Conservation (phyloP, 1,140 invertebrate species). For the Drosophila bocqueti region DNA sequence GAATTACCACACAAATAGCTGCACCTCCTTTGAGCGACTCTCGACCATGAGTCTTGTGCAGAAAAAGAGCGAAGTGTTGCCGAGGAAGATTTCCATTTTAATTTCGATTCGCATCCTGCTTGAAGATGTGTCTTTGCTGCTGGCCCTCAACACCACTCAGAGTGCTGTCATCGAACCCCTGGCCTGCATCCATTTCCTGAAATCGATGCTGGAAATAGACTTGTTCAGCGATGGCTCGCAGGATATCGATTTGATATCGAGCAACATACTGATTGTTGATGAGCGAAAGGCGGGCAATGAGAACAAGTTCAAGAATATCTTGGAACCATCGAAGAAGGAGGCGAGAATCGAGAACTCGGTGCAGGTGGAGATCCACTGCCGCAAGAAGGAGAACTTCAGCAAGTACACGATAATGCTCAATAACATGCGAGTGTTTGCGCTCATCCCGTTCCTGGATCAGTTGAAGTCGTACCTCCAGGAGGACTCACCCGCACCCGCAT, state of each 20-base stretch:
- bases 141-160: conserved; percentile 85
- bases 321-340: conserved; percentile 90
- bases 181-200: conserved; percentile 96
- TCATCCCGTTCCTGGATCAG: conserved; percentile 97
- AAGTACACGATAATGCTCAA: conserved; percentile 96
- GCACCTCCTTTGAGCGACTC: conserved; percentile 66
- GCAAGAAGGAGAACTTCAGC: conserved; percentile 89
- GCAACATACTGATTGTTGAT: conserved; percentile 95
- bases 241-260: conserved; percentile 96
- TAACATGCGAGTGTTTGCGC: conserved; percentile 97
- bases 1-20: conserved; percentile 60
- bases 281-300: conserved; percentile 87
- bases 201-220: conserved; percentile 93
- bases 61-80: conserved; percentile 34
- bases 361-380: conserved; percentile 94
- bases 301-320: conserved; percentile 93
- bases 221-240: conserved; percentile 94
- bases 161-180: conserved; percentile 86
- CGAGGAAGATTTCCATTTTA: conserved; percentile 88
- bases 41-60: conserved; percentile 54
- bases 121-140: conserved; percentile 93
- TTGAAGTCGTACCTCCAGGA: conserved; percentile 92
- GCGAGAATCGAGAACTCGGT: conserved; percentile 87
- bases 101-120: conserved; percentile 93
- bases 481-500: conserved; percentile 45